Conservation (phyloP, 2,113 vertebrate genomes). For the Capreolus pygargus region DNA sequence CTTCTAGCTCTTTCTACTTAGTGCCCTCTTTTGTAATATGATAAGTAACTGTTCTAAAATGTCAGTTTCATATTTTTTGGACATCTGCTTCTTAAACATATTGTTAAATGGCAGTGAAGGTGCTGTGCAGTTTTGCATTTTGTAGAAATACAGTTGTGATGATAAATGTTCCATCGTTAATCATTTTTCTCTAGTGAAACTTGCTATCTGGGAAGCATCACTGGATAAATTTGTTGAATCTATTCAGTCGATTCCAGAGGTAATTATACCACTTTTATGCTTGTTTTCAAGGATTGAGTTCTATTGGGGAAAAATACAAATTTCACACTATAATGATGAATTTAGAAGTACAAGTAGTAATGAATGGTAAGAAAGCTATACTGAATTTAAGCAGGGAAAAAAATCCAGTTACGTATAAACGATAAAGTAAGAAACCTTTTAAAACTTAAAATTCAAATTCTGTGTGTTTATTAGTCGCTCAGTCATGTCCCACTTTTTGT, state of each 20-base stretch:
- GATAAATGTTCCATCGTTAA: background rate
- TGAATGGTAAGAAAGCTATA: background rate
- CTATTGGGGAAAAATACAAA: background rate
- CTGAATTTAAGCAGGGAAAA: background rate
- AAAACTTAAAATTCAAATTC: background rate
- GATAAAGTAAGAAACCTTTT: background rate
- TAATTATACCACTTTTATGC: slow-evolving; percentile 70
- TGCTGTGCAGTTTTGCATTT: background rate
- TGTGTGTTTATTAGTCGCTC: background rate
- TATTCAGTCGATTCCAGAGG: slow-evolving; percentile 98
- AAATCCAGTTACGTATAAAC: background rate
- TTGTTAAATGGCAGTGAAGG: background rate
- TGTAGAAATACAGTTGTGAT: background rate
- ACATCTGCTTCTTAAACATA: background rate
- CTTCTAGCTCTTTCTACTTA: too few relatives aligned
- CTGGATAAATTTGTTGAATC: slow-evolving; percentile 96
- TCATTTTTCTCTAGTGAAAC: slow-evolving; percentile 87
- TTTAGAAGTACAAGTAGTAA: background rate
- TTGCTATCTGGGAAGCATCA: slow-evolving; percentile 97
- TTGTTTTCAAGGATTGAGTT: slow-evolving; percentile 1
- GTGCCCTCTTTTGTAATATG: background rate
- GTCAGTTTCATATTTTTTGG: background rate
- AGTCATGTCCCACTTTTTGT: background rate
- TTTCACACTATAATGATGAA: background rate
- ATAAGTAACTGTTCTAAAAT: background rate